A percentile compares a stretch with the other conserved stretches of the same genome.
Conservation (phyloP, 2,888 invertebrate species). For the Biston betularia region DNA sequence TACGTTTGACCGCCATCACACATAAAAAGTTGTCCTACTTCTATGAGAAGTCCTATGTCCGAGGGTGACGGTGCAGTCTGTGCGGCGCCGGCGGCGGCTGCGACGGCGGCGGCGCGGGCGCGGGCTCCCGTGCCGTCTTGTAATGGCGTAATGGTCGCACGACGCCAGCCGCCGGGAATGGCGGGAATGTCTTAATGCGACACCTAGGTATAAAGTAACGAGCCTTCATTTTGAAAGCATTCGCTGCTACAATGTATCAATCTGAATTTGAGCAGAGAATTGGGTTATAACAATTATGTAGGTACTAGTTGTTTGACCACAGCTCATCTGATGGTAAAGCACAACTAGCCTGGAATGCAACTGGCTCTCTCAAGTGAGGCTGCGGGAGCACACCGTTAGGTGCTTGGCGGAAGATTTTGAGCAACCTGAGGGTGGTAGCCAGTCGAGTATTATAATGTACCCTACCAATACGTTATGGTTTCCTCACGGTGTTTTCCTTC, state of each 20-base stretch:
- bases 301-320: too few relatives aligned
- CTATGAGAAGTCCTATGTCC: conserved; percentile 11
- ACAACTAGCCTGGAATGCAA: too few relatives aligned
- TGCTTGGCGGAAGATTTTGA: too few relatives aligned
- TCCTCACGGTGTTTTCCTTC: too few relatives aligned
- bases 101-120: conserved; percentile 34
- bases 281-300: neutral
- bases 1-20: too few relatives aligned
- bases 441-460: too few relatives aligned
- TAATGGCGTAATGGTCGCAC: conserved; percentile 43
- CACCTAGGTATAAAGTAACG: conserved; percentile 38
- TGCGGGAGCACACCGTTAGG: too few relatives aligned
- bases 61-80: conserved; percentile 68
- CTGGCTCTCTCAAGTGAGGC: too few relatives aligned
- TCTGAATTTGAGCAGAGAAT: neutral
- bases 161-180: conserved; percentile 25
- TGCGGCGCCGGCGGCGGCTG: conserved; percentile 60
- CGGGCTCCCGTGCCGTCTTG: conserved; percentile 51
- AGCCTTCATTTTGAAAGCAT: conserved; percentile 9
- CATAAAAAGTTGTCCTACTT: conserved; percentile 9
- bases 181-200: conserved; percentile 49
- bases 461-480: too few relatives aligned
- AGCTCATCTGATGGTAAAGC: too few relatives aligned
- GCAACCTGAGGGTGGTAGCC: too few relatives aligned
- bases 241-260: neutral